Evolutionary conservation across 1,140 invertebrate species (phyloP).

Genomic region (Parasteatoda tepidariorum): DNA sequence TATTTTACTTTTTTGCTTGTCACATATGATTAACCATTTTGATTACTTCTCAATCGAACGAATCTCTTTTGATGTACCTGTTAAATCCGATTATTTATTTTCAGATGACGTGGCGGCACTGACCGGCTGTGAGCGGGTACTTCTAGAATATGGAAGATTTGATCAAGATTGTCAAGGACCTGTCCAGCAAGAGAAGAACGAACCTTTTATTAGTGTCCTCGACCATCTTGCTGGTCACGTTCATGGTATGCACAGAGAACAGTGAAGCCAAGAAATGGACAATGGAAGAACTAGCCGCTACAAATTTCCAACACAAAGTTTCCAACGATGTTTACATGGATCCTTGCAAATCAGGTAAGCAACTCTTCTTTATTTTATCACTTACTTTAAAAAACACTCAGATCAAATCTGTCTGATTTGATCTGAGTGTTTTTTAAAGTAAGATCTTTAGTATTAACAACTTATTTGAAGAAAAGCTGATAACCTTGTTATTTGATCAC

Average conservation of each 20-base stretch:
- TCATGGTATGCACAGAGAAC: neutral
- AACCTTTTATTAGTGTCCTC: neutral
- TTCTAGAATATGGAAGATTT: slow-evolving; percentile 17
- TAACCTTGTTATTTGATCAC: too few species aligned
- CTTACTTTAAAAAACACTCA: too few species aligned
- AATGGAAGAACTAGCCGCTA: slow-evolving; percentile 76
- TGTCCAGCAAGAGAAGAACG: neutral
- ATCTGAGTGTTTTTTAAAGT: too few species aligned
- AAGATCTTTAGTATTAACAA: too few species aligned
- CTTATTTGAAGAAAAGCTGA: too few species aligned
- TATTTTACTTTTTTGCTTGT: too few species aligned
- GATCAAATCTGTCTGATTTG: too few species aligned
- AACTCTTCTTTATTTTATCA: too few species aligned
- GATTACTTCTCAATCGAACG: too few species aligned
- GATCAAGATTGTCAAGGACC: neutral
- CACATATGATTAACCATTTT: too few species aligned
- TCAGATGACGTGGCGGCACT: slow-evolving; percentile 26
- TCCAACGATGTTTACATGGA: slow-evolving; percentile 84
- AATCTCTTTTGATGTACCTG: too few species aligned
- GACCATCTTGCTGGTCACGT: neutral
- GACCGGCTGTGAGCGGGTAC: neutral
- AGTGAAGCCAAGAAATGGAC: slow-evolving; percentile 71
- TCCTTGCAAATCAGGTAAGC: slow-evolving; percentile 74
- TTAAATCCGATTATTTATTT: neutral
- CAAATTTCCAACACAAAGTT: slow-evolving; percentile 75